Conservation (phyloP, 2,888 invertebrate species). For the Monochamus alternatus region DNA sequence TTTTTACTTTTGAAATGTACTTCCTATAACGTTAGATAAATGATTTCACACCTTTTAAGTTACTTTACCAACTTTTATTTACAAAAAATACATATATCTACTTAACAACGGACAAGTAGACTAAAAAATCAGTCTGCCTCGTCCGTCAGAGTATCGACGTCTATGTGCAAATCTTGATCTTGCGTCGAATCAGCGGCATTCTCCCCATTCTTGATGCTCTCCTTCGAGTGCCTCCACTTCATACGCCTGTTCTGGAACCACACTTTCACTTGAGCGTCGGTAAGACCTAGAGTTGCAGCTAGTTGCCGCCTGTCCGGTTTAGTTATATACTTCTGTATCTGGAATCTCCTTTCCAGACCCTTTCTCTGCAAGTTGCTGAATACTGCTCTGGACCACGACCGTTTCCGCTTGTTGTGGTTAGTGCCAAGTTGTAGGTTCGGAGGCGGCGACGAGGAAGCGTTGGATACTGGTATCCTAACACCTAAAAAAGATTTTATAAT, state of each 20-base stretch:
- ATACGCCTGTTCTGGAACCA: constrained; percentile 88
- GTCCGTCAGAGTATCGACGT: constrained; percentile 68
- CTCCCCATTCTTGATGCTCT: constrained; percentile 62
- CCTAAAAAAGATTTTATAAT: constrained; percentile 57
- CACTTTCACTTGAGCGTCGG: constrained; percentile 91
- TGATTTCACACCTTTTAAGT: background rate
- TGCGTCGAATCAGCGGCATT: constrained; percentile 66
- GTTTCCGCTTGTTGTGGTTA: constrained; percentile 79
- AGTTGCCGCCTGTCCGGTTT: constrained; percentile 94
- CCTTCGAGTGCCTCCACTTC: constrained; percentile 71
- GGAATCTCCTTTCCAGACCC: constrained; percentile 92
- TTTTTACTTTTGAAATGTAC: too few relatives aligned
- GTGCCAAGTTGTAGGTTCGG: constrained; percentile 51
- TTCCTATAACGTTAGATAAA: background rate
- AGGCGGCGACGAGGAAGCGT: constrained; percentile 57
- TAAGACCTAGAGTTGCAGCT: constrained; percentile 92
- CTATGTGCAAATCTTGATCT: constrained; percentile 68
- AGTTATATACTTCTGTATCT: constrained; percentile 96
- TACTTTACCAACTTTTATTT: constrained; percentile 1
- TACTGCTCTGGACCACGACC: constrained; percentile 96
- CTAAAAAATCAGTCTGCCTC: constrained; percentile 56
- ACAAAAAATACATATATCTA: constrained; percentile 3
- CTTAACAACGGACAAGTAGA: background rate
- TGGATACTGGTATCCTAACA: constrained; percentile 61
- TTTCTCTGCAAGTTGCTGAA: constrained; percentile 96